These are phyloP conservation scores for Serrognathus titanus DNA, from an alignment of 2,888 invertebrate species.

Conservation along the genomic window DNA sequence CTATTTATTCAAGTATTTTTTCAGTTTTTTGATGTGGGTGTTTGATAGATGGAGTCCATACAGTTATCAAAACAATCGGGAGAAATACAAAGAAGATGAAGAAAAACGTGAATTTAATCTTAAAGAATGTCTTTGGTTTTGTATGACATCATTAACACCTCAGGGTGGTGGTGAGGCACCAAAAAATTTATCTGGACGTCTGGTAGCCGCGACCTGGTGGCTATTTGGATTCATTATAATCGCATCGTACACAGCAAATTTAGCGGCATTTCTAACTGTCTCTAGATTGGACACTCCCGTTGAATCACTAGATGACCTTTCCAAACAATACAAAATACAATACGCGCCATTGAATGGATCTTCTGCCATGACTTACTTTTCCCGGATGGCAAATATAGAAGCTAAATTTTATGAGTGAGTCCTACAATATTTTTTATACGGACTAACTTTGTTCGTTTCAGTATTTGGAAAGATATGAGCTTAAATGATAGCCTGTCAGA, in stretches of 20 bases:
- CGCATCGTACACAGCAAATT: constrained; percentile 96
- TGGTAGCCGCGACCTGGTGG: constrained; percentile 99
- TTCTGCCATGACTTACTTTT: constrained; percentile 89
- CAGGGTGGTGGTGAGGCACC: constrained; percentile 95
- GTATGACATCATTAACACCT: constrained; percentile 97
- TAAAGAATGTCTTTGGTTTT: constrained; percentile 98
- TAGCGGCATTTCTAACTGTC: constrained; percentile 95
- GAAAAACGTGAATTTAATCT: constrained; percentile 92
- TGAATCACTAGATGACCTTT: constrained; percentile 89
- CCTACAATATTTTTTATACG: neutral
- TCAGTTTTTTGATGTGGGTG: constrained; percentile 87
- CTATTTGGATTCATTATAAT: constrained; percentile 98
- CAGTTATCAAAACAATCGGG: constrained; percentile 91
- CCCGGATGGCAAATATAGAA: constrained; percentile 95
- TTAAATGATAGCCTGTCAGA: constrained; percentile 89
- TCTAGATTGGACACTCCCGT: constrained; percentile 90
- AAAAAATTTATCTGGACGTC: constrained; percentile 89
- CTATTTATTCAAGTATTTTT: constrained; percentile 32
- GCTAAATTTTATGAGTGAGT: constrained; percentile 89
- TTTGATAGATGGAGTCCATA: constrained; percentile 98
- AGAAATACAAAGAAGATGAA: constrained; percentile 88
- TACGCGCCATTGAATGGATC: constrained; percentile 90
- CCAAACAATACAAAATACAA: constrained; percentile 87
- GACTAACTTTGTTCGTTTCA: constrained; percentile 40
- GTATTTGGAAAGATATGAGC: constrained; percentile 98